Base-by-base conservation (phyloP, 2,113 vertebrate species). In the Thalassoma bifasciatum region DNA sequence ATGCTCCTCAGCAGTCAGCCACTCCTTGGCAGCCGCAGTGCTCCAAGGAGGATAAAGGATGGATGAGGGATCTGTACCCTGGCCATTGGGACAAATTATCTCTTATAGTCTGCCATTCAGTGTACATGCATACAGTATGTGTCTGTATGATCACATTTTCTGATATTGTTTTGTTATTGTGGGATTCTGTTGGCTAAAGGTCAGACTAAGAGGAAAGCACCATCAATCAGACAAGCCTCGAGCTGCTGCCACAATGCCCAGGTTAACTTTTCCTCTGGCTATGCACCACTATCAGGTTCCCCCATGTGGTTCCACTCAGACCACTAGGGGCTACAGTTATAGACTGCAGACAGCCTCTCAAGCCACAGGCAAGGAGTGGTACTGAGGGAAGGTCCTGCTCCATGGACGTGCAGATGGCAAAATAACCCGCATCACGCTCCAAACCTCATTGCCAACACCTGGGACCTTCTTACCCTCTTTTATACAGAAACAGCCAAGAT, bases 251-350 rank as follows among this genome's bases (percentile, higher is more conserved):
- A 4, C 68, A 70, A 82, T 52, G 71, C 68, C 81, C 72, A 79
- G 76, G 78, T 88, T 82, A 82, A 83, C 83, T 77, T 70, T 84
- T 83, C 57, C 75, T 78, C 75, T 67, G 72, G 81, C 77, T 74
- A 63, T 84, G 63, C 21, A 11, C 62, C 67, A 38, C 85, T 87
- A 89, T 92, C 90, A 72, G 84, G 79, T 90, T 91, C 79, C 84
- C 69, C 76, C 89, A 92, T 89, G 85, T 92, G 91, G 82, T 92
- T 92, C 90, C 75, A 80, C 66, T 93, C 87, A 90, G 75, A 88
- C 75, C 77, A 68, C 85, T 85, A 82, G 72, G 81, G 83, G 76
- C 85, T 89, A 69, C 82, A 75, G 77, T 74, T 85, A 10, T 75
- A 86, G 83, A 79, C 72, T 80, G 79, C 79, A 86, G 89, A 83